These are phyloP conservation scores for Melipona beecheii DNA, from an alignment of 2,888 invertebrate species.

Conservation along the genomic window DNA sequence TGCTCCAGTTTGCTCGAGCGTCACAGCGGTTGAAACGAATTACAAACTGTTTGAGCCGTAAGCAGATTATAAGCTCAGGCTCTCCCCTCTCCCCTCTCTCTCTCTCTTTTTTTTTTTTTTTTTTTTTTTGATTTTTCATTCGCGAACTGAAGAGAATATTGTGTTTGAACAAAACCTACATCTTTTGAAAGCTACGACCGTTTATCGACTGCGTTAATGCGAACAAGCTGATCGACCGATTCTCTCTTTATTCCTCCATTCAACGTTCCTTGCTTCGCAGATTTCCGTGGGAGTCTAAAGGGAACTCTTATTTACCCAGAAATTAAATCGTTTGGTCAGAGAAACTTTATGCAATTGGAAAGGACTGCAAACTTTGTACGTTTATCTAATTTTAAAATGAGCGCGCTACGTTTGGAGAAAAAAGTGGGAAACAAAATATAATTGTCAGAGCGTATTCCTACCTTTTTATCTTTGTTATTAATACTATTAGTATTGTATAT, in stretches of 20 bases:
- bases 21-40: conserved; percentile 5
- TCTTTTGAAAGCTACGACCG: not conserved
- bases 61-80: not conserved
- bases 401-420: no score
- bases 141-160: not conserved
- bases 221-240: not conserved
- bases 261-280: not conserved
- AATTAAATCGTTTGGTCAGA: not conserved
- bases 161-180: not conserved
- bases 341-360: not conserved
- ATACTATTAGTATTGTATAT: no score
- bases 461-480: no score
- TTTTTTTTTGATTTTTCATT: conserved; percentile 8
- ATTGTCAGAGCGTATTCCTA: no score
- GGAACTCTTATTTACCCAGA: not conserved
- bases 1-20: not conserved
- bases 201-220: conserved; percentile 1
- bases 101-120: no score
- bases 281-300: not conserved
- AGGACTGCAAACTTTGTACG: no score
- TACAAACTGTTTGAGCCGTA: conserved; percentile 9
- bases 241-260: not conserved
- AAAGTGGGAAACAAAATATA: no score
- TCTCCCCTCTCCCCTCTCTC: not conserved
- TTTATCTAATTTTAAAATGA: no score